Evolutionary conservation across 2,113 vertebrate species (phyloP), one percentile per base, ranked within the genome.

Genomic region (Lepus timidus): DNA sequence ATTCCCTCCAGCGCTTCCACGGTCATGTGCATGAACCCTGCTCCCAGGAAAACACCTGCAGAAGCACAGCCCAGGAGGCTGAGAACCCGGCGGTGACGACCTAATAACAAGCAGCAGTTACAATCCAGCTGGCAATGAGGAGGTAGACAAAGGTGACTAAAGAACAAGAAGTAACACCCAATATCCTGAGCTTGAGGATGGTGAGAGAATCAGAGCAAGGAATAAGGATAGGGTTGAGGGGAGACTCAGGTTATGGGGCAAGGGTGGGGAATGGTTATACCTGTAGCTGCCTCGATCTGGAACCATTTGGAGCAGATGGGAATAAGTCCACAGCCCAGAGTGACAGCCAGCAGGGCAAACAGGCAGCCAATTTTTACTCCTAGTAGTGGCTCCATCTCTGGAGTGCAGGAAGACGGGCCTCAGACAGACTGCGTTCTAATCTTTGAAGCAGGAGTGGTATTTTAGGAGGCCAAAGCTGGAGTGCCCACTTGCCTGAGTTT

Each of bases 41-140:
- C 98, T 58, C 98, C 98, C 65, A 98, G 92, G 88, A 98, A 98
- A 25, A 98, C 91, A 1, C 98, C 98, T 0, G 97, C 98, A n/a
- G 98, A 97, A 27, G 91, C 39, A 7, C 97, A 98, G 87, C 97
- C 97, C 44, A 98, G 95, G 62, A 98, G 81, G 90, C 94, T 96
- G 55, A 98, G 96, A 31, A 98, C 61, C n/a, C 75, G 80, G 33
- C 76, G 96, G 68, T 96, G 98, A 64, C 39, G 87, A 68, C 97
- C 98, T 98, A 86, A 33, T 8, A 31, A 64, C 51, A 70, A 70
- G 62, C 25, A 49, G 36, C 33, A 74, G 74, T 95, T 61, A 76
- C 11, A n/a, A 62, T 82, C 14, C 62, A 85, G 49, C 52, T 61
- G 83, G 55, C 67, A 68, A 6, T 16, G 65, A 74, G 36, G 70